phyloP scores from a whole-genome alignment of 2,113 vertebrate genomes.

The Phoenicopterus ruber region DNA sequence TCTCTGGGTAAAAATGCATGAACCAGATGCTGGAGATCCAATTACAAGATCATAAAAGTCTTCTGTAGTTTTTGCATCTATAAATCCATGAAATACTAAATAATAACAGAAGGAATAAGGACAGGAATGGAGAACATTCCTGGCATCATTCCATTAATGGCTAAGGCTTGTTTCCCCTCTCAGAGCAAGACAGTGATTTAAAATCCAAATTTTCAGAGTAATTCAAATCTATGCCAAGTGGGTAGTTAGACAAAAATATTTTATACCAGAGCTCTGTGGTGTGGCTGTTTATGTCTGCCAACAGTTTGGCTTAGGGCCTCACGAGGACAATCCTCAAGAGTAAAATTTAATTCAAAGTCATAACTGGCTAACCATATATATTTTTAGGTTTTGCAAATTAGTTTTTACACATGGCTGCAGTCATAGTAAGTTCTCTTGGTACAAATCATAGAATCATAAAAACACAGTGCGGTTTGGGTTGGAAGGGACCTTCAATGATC shows the following conservation, averaged over 20 bases:
- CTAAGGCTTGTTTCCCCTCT: neutral
- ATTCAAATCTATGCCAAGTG: neutral
- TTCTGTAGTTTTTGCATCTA: neutral
- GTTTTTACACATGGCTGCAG: neutral
- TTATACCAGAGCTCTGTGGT: neutral
- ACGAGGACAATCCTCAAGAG: neutral
- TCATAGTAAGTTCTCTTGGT: neutral
- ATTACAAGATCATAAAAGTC: neutral
- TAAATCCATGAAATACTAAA: neutral
- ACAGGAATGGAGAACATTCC: neutral
- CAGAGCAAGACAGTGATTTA: neutral
- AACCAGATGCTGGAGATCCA: neutral
- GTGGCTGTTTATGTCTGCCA: neutral
- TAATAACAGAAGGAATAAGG: neutral
- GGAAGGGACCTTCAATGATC: no score
- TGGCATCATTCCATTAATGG: neutral
- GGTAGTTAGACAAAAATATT: neutral
- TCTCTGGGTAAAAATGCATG: neutral
- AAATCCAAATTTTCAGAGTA: neutral
- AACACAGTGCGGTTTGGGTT: neutral
- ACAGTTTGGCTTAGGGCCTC: neutral
- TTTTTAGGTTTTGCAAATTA: neutral
- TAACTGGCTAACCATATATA: neutral
- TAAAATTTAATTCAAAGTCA: neutral
- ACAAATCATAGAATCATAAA: neutral